Percentiles rank a stretch among this genome's conserved stretches.
These are phyloP conservation scores for Tragelaphus scriptus DNA, from an alignment of 2,113 vertebrate species.

Conservation along the genomic window DNA sequence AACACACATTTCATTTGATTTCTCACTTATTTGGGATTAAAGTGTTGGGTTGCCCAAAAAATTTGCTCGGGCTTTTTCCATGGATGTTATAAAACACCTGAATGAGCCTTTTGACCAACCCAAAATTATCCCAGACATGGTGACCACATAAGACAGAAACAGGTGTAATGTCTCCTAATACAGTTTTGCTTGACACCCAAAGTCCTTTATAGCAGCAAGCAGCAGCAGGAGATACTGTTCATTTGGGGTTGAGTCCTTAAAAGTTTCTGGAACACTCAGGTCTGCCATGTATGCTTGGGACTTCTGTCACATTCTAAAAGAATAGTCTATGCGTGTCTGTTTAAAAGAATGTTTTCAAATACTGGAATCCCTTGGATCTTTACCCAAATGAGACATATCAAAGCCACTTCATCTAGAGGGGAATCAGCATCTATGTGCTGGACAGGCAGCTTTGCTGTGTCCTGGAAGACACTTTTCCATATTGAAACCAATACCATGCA, in stretches of 20 bases:
- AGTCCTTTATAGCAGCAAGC: not conserved
- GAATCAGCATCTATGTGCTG: not conserved
- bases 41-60: not conserved
- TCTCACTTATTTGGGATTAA: slow-evolving; percentile 39
- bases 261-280: not conserved
- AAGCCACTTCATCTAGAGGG: not conserved
- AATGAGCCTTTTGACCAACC: not conserved
- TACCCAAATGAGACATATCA: not conserved
- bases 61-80: rapidly evolving
- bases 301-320: not conserved
- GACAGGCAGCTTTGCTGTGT: not conserved
- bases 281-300: not conserved
- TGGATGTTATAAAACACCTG: not conserved
- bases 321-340: not conserved
- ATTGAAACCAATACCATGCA: not conserved
- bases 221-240: not conserved
- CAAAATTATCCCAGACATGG: not conserved
- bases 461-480: not conserved
- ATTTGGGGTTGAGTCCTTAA: not conserved
- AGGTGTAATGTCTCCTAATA: not conserved
- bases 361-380: not conserved
- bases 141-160: not conserved
- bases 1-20: slow-evolving; percentile 17
- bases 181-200: not conserved
- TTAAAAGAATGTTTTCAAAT: not conserved